A percentile compares a stretch with the other conserved stretches of the same genome.
Conservation (phyloP, 2,113 vertebrate genomes). For the Chaetura pelagica region DNA sequence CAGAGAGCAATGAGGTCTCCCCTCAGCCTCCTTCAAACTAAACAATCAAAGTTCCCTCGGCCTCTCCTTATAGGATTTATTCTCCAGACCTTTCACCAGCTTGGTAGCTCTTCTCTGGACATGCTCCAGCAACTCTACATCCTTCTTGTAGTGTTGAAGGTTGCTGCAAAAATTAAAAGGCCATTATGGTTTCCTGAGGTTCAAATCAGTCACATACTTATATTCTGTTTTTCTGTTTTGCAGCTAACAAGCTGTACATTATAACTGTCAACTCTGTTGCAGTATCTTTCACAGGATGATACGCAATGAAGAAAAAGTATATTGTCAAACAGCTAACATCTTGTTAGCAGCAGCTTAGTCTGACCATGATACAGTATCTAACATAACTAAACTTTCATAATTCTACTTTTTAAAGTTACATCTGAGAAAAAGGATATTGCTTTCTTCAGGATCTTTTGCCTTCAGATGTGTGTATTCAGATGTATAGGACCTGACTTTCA, state of each 20-base stretch:
- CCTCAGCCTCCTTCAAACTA: too few species aligned
- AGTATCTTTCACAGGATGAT: not conserved
- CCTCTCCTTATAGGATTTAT: too few species aligned
- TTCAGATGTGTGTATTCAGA: not conserved
- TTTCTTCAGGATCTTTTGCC: not conserved
- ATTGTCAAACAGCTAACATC: not conserved
- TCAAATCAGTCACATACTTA: not conserved
- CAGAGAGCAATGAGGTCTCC: too few species aligned
- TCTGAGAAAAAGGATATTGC: not conserved
- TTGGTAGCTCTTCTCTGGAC: too few species aligned
- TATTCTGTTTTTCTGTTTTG: not conserved
- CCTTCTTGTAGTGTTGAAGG: too few species aligned
- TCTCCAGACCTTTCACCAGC: too few species aligned
- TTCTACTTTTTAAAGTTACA: not conserved
- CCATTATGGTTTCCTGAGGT: not conserved
- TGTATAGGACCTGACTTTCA: not conserved
- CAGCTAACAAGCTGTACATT: not conserved
- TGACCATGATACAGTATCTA: not conserved
- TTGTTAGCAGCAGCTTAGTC: not conserved
- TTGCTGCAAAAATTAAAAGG: not conserved
- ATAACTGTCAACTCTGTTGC: not conserved
- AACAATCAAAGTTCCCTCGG: too few species aligned
- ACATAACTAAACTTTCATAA: not conserved
- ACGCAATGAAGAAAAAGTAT: slow-evolving; percentile 7
- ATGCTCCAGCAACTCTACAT: too few species aligned